Percentiles rank a stretch among this genome's conserved stretches.
These are phyloP conservation scores for Serilophus lunatus DNA, from an alignment of 2,113 vertebrate genomes.

Conservation along the genomic window DNA sequence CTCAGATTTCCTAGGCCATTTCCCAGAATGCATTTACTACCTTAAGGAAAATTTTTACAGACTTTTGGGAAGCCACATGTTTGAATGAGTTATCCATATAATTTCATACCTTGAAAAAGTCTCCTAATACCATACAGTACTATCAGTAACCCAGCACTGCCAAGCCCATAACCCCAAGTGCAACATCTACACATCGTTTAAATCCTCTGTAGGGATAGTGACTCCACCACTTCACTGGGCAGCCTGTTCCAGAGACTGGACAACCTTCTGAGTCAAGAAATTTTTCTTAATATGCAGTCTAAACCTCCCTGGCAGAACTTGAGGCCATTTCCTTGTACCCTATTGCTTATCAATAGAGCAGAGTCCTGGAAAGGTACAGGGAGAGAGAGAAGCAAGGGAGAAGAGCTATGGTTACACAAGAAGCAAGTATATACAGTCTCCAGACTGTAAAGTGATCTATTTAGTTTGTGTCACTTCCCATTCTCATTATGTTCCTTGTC, in stretches of 20 bases:
- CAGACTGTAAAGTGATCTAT: slow-evolving; percentile 61
- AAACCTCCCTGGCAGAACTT: not conserved
- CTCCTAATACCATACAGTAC: not conserved
- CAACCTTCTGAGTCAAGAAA: not conserved
- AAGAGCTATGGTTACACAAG: not conserved
- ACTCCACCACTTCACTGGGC: not conserved
- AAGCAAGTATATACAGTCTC: not conserved
- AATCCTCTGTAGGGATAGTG: not conserved
- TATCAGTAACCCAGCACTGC: not conserved
- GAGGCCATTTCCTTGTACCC: not conserved
- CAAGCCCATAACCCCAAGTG: not conserved
- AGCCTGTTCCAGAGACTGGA: not conserved
- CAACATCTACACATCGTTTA: not conserved
- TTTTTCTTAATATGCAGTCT: not conserved
- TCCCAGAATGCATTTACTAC: not conserved
- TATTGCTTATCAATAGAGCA: not conserved
- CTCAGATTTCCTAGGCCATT: not conserved
- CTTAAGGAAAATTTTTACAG: not conserved
- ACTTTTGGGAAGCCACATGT: not conserved
- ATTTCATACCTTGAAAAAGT: not conserved
- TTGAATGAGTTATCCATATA: not conserved
- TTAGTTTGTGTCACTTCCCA: slow-evolving; percentile 61
- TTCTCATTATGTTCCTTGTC: slow-evolving; percentile 75
- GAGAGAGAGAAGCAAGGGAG: not conserved
- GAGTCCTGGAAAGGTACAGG: not conserved